A percentile compares a stretch with the other conserved stretches of the same genome.
Evolutionary conservation across 2,797 vertebrate genomes (phyloP).

Genomic region (Protosalanx chinensis): DNA sequence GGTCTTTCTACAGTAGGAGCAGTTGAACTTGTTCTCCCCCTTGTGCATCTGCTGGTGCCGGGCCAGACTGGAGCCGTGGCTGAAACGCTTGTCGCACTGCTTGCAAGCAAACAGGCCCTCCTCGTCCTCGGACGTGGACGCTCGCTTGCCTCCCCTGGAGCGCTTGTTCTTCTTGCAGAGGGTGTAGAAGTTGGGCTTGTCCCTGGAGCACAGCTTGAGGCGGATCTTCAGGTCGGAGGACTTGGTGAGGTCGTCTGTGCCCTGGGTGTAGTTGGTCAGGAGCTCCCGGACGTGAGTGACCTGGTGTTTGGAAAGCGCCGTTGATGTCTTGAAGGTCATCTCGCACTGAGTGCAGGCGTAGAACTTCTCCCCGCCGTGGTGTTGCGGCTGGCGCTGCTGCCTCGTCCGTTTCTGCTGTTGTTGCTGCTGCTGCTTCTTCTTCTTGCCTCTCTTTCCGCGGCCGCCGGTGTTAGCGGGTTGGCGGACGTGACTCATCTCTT

Average conservation of each 20-base stretch:
- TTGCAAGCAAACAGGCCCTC: constrained; percentile 51
- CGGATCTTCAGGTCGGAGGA: constrained; percentile 78
- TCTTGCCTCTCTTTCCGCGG: constrained; percentile 46
- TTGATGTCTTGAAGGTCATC: constrained; percentile 73
- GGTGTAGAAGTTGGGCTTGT: constrained; percentile 77
- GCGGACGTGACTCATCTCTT: constrained; percentile 46
- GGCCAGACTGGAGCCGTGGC: constrained; percentile 61
- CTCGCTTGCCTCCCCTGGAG: constrained; percentile 45
- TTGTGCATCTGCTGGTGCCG: constrained; percentile 65
- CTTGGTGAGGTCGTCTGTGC: constrained; percentile 68
- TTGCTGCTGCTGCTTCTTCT: constrained; percentile 44
- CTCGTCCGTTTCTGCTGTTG: constrained; percentile 13
- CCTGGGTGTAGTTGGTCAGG: constrained; percentile 69
- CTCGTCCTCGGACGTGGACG: constrained; percentile 39
- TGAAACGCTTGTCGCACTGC: constrained; percentile 64
- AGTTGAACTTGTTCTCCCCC: constrained; percentile 42
- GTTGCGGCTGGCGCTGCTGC: constrained; percentile 19
- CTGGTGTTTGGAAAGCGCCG: constrained; percentile 70
- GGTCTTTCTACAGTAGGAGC: constrained; percentile 47
- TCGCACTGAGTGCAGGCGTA: constrained; percentile 75
- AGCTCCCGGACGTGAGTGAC: constrained; percentile 73
- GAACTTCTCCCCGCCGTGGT: constrained; percentile 58
- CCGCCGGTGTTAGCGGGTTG: constrained; percentile 24
- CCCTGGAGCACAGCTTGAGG: constrained; percentile 75
- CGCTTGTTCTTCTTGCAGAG: constrained; percentile 76